Conservation (phyloP, 2,797 vertebrate species). For the Gallirallus australis region DNA sequence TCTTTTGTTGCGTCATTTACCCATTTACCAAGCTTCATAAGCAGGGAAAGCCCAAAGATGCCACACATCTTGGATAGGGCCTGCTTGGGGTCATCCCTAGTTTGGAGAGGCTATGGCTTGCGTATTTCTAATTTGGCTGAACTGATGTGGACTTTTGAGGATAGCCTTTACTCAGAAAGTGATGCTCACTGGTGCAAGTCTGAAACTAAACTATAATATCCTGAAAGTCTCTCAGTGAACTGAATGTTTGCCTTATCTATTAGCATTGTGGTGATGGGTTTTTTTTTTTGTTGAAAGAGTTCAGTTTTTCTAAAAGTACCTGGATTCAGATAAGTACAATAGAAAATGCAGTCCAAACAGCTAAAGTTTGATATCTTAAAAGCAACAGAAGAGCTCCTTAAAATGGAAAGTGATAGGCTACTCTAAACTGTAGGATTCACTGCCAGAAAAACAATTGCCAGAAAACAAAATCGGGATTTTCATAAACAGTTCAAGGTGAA, state of each 20-base stretch:
- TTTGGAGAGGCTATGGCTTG: not conserved
- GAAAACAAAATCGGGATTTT: not conserved
- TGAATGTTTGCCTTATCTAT: not conserved
- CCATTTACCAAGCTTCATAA: rapidly evolving
- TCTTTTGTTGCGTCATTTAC: not conserved
- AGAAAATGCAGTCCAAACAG: not conserved
- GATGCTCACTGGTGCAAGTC: not conserved
- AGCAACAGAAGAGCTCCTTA: not conserved
- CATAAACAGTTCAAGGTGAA: not conserved
- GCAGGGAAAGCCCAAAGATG: not conserved
- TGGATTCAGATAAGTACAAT: not conserved
- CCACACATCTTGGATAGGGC: rapidly evolving
- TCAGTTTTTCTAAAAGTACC: not conserved
- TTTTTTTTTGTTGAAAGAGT: not conserved
- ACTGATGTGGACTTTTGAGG: not conserved
- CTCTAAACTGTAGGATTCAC: not conserved
- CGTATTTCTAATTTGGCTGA: not conserved
- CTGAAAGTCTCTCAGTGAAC: not conserved
- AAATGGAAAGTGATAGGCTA: rapidly evolving
- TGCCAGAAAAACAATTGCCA: not conserved
- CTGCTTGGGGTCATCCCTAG: not conserved
- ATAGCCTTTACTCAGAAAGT: not conserved
- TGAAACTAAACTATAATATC: not conserved
- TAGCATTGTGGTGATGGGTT: not conserved
- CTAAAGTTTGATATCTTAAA: not conserved